These are phyloP conservation scores for Sebastes nivosus DNA, from an alignment of 2,797 vertebrate genomes.

Conservation along the genomic window DNA sequence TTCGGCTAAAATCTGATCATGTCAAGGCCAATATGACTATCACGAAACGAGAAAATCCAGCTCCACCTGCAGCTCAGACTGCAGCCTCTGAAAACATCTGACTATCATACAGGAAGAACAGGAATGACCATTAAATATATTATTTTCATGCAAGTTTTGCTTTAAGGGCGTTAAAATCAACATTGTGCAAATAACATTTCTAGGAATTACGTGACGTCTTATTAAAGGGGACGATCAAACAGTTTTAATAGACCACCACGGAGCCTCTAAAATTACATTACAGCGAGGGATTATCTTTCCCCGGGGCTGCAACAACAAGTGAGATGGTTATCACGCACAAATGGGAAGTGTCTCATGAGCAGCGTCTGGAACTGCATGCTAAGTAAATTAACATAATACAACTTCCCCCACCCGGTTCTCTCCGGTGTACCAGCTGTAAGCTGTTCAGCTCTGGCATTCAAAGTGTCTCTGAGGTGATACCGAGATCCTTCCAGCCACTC, in stretches of 20 bases:
- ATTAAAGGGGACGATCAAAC: neutral
- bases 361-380: neutral
- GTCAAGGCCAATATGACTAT: constrained; percentile 8
- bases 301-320: neutral
- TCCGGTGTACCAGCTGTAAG: constrained; percentile 3
- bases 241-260: neutral
- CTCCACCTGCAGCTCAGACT: neutral
- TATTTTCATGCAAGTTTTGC: neutral
- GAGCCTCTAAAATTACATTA: neutral
- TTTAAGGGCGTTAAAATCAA: neutral
- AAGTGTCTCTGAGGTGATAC: constrained; percentile 20
- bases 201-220: neutral
- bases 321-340: neutral
- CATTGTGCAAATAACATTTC: neutral
- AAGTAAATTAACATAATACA: constrained; percentile 10
- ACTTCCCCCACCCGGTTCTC: neutral
- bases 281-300: neutral
- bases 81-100: neutral
- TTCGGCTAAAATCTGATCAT: neutral
- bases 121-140: neutral
- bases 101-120: neutral
- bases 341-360: constrained; percentile 13
- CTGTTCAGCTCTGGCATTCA: constrained; percentile 6
- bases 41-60: neutral
- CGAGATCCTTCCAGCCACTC: neutral